Evolutionary conservation across 2,113 vertebrate species (phyloP).

Genomic region (Chelonoidis abingdonii): DNA sequence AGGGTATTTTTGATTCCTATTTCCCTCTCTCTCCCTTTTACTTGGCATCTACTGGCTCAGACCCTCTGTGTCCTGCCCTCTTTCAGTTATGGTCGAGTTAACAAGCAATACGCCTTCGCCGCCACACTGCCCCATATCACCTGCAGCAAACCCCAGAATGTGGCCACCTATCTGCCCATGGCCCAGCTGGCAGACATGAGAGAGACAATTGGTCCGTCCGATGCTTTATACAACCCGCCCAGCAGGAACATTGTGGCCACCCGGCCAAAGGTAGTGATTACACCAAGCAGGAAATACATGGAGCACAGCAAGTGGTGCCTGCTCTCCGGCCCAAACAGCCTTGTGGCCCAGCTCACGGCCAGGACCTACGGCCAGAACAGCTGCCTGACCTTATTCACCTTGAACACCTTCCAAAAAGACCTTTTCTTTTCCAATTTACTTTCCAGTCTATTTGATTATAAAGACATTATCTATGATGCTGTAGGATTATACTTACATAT

Average conservation of each 20-base stretch:
- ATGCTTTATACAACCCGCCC: not conserved
- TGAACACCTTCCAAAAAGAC: too few species aligned
- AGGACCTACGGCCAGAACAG: not conserved
- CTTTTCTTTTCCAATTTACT: too few species aligned
- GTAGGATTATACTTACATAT: too few species aligned
- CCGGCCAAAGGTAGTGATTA: not conserved
- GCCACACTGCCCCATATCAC: accelerated
- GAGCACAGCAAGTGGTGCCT: not conserved
- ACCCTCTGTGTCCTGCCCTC: not conserved
- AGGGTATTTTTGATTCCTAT: not conserved
- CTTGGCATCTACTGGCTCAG: not conserved
- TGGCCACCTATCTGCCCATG: not conserved
- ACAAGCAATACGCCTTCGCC: not conserved
- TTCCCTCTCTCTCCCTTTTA: not conserved
- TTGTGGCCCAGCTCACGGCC: not conserved
- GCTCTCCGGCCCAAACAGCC: not conserved
- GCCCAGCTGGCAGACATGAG: not conserved
- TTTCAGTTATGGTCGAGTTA: not conserved
- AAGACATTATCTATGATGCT: too few species aligned
- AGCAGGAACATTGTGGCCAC: not conserved
- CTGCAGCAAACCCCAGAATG: not conserved
- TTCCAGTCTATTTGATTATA: too few species aligned
- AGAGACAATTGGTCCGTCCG: accelerated
- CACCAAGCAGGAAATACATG: not conserved
- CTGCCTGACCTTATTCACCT: not conserved